Base-by-base conservation (phyloP, 2,888 invertebrate species). In the Cremastinae sp. region DNA sequence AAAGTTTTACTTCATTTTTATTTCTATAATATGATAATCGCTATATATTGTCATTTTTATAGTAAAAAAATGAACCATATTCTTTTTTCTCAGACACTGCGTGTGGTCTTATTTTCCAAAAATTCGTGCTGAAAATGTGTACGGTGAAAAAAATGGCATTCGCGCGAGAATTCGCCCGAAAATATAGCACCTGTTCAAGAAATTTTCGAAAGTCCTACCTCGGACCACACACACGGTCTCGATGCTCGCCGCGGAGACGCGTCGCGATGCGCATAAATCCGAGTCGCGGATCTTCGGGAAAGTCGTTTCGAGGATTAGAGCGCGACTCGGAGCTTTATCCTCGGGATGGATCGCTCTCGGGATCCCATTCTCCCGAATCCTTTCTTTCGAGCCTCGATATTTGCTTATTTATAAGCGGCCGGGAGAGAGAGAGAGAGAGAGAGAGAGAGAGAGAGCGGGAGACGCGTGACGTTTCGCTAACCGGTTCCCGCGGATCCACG, bases 151-250 rank as follows among this genome's bases (percentile, higher is more conserved):
- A 12, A 12, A n/a, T 36, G 36, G 36, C 4, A 36, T 4, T 75
- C 78, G 69, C 75, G 58, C 53, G 74, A 70, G 53, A 28, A 3
- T 28, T 28, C 28, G 5, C 28, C 2, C 71, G 78, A 79, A 82
- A 84, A 84, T 81, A 85, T 87, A 22, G 62, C 72, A 72, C 72
- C 75, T 76, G 75, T 41, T 68, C n/a, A 3, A 38, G 58, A 64
- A 51, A n/a, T 75, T 38, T 62, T 51, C 18, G 18, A 28, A 18
- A 7, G 28, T 43, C 12, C 47, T 14, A n/a, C 38, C 34, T 56
- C 7, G 16, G 76, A 69, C 76, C 76, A 65, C 73, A 76, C 76
- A 43, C 47, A 28, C n/a, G n/a, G n/a, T n/a, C 8, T 1, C 47
- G 34, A 4, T 14, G 12, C 36, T 41, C 38, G 47, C 12, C 20